Evolutionary conservation across 2,797 vertebrate genomes (phyloP).

Genomic region (Lepus townsendii): DNA sequence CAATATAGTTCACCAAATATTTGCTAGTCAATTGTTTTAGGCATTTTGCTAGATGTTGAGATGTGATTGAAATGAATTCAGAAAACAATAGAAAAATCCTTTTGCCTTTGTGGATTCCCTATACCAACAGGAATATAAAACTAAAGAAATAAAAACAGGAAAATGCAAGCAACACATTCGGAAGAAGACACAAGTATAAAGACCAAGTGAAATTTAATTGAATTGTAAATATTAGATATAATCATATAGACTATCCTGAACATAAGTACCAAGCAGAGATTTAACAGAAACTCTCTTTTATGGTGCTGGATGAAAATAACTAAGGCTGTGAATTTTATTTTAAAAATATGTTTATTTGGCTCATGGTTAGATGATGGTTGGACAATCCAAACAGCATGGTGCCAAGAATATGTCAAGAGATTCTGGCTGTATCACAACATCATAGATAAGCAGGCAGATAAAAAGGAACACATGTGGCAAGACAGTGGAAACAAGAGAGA

Average conservation of each 20-base stretch:
- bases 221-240: constrained; percentile 32
- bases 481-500: too few relatives aligned
- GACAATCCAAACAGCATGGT: too few relatives aligned
- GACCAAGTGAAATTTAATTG: constrained; percentile 16
- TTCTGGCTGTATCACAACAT: too few relatives aligned
- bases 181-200: background rate
- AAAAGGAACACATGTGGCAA: too few relatives aligned
- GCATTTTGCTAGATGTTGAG: background rate
- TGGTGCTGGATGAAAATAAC: too few relatives aligned
- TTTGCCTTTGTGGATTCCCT: background rate
- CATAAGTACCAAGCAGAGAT: constrained; percentile 8
- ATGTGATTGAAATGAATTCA: constrained; percentile 7
- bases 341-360: too few relatives aligned
- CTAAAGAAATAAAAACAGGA: background rate
- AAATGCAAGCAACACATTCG: background rate
- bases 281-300: background rate
- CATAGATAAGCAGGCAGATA: too few relatives aligned
- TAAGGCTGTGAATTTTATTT: too few relatives aligned
- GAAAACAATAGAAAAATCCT: constrained; percentile 3
- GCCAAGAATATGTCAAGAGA: too few relatives aligned
- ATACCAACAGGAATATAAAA: constrained; percentile 18
- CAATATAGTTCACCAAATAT: constrained; percentile 63
- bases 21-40: constrained; percentile 20
- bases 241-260: constrained; percentile 23
- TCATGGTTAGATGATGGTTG: too few relatives aligned